phyloP scores from a whole-genome alignment of 2,797 vertebrate genomes.

The Pipistrellus kuhlii region DNA sequence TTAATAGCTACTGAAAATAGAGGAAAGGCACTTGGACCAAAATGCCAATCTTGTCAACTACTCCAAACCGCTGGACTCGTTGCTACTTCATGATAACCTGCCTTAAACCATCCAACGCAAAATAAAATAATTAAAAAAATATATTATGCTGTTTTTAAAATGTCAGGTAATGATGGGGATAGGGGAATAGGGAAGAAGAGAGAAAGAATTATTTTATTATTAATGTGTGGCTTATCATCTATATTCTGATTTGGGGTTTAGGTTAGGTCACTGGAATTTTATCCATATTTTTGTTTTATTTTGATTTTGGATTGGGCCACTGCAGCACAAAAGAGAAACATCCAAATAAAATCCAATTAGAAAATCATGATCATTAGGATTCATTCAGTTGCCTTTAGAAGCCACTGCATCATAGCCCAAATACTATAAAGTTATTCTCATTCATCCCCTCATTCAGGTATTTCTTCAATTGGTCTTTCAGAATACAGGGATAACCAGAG shows the following conservation, averaged over 20 bases:
- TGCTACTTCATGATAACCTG: neutral
- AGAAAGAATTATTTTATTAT: neutral
- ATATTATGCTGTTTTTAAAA: neutral
- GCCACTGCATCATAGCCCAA: neutral
- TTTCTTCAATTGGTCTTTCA: neutral
- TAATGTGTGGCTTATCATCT: neutral
- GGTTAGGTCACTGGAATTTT: neutral
- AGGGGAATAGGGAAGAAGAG: neutral
- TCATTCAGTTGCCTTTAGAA: neutral
- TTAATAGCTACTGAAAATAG: conserved; percentile 38
- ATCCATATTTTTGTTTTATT: neutral
- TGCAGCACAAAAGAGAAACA: neutral
- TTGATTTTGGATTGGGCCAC: neutral
- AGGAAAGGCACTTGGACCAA: neutral
- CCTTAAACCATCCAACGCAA: neutral
- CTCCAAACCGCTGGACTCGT: neutral
- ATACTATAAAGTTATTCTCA: neutral
- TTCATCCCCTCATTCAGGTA: neutral
- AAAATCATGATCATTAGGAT: neutral
- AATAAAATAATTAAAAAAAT: neutral
- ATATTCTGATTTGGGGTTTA: neutral
- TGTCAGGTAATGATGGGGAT: neutral
- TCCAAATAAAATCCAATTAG: neutral
- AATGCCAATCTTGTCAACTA: neutral
- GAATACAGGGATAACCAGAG: neutral